These are phyloP conservation scores for Melanerpes aurifrons DNA, from an alignment of 2,113 vertebrate genomes.

Conservation along the genomic window DNA sequence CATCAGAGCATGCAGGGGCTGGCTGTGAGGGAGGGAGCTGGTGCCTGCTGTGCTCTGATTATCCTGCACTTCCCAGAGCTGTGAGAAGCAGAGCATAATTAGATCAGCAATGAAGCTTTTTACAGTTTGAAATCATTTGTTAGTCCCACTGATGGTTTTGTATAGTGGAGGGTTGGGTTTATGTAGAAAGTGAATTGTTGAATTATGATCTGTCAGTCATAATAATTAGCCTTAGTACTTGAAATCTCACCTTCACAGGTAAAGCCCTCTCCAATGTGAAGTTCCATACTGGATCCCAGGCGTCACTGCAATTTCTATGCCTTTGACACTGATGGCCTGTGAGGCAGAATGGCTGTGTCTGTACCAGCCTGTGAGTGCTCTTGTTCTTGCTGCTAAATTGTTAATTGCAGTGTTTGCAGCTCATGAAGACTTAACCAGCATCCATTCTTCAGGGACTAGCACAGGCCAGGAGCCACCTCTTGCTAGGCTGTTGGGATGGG, in stretches of 20 bases:
- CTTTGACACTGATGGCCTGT: background rate
- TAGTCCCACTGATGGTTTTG: background rate
- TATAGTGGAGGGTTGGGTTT: background rate
- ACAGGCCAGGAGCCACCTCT: background rate
- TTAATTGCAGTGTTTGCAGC: background rate
- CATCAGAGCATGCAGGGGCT: rapidly evolving
- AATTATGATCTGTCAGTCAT: background rate
- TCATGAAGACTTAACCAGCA: background rate
- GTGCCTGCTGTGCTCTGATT: background rate
- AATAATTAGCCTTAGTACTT: background rate
- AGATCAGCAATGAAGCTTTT: slow-evolving; percentile 34
- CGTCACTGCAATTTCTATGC: rapidly evolving
- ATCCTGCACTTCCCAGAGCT: slow-evolving; percentile 25
- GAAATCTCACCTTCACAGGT: background rate
- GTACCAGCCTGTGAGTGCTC: background rate
- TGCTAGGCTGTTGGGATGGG: rapidly evolving
- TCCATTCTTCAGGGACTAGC: background rate
- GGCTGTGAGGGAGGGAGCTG: background rate
- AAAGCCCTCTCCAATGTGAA: background rate
- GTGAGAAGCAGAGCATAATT: background rate
- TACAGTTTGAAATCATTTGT: background rate
- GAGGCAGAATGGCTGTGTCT: background rate
- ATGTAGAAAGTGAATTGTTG: background rate
- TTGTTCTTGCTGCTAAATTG: rapidly evolving
- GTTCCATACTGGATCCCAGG: background rate